Evolutionary conservation across 2,888 invertebrate genomes (phyloP), one percentile per base, ranked within the genome.

Genomic region (Xanthia togata): DNA sequence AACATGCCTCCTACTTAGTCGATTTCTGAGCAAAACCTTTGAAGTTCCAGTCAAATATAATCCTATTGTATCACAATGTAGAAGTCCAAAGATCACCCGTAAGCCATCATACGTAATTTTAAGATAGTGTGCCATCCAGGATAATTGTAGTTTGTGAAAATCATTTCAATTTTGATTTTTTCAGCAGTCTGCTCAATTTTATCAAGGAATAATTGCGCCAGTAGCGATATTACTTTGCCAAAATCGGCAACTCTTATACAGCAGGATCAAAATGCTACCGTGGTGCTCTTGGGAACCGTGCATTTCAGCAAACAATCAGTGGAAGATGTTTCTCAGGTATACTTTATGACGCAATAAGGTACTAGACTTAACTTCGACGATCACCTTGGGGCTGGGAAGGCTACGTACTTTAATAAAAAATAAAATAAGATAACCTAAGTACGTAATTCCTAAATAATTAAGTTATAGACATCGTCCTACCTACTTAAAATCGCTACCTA

Each of bases 261-360:
- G 86, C 91, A 94, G 82, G 94, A 96, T 81, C 83, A 83, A 4
- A 62, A 82, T 23, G 94, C 92, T 14, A 95, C 92, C 8, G 96
- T 96, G n/a, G 95, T 96, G 14, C 83, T 96, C 63, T 90, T 96
- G 72, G 96, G 96, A 62, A 96, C 96, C 0, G 96, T 96, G 38
- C 96, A 96, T 85, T 96, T 96, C 81, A 96, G 96, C 87, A 96
- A 95, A 88, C 90, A 95, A 82, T 96, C 96, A 3, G 92, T 96
- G 60, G 95, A 96, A 90, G 96, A 96, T 88, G 96, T 96, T 73
- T 90, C 95, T 57, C 81, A 94, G 93, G 96, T 94, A 44, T 14
- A 47, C 44, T 50, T 8, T 47, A 23, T 20, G 50, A 63, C 11
- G 6, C 11, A 11, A 26, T 44, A 41, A n/a, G 44, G 44, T 26